Base-by-base conservation (phyloP, 2,113 vertebrate genomes). In the Regulus satrapa region DNA sequence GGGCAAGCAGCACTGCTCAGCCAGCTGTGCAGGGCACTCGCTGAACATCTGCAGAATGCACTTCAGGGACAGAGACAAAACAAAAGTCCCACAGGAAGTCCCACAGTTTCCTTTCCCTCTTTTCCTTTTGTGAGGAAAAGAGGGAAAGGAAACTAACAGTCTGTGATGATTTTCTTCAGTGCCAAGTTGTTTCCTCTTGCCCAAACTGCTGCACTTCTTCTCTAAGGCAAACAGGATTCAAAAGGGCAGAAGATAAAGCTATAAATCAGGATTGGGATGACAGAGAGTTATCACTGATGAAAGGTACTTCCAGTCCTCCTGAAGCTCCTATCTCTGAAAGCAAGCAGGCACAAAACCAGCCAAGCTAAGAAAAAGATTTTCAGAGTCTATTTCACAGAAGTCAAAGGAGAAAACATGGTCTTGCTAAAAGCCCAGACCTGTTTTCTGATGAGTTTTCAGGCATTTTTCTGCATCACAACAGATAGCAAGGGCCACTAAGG, bases 211-310 rank as follows among this genome's bases (percentile, higher is more conserved):
- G 72, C 2, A 1, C 9, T 67, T 52, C 58, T 58, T 40, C 85
- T 85, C 52, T 58, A 36, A 41, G 74, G 82, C 67, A 88, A 92
- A 73, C 24, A 73, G 58, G 24, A 73, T 69, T 72, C 45, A 69
- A 76, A 92, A 75, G 26, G 45, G 54, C 16, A 41, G 68, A 82
- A 23, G 21, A 61, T 25, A 48, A 43, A 59, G 76, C 69, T 54
- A 86, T 3, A 56, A 54, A 94, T 77, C 84, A 85, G 69, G 58
- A 89, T 89, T 66, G 79, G 81, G 77, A 72, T 46, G 81, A 61
- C 23, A 79, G 48, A 32, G 51, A 79, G 48, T 71, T 78, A 84
- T 67, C 74, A 14, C 26, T 23, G 62, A 51, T 41, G 69, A 56
- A 87, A 82, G 43, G 84, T 31, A 43, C 56, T 87, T 75, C 18